Percentiles rank a stretch among this genome's conserved stretches.
These are phyloP conservation scores for Drosophila pullipes DNA, from an alignment of 2,888 invertebrate species.

Conservation along the genomic window DNA sequence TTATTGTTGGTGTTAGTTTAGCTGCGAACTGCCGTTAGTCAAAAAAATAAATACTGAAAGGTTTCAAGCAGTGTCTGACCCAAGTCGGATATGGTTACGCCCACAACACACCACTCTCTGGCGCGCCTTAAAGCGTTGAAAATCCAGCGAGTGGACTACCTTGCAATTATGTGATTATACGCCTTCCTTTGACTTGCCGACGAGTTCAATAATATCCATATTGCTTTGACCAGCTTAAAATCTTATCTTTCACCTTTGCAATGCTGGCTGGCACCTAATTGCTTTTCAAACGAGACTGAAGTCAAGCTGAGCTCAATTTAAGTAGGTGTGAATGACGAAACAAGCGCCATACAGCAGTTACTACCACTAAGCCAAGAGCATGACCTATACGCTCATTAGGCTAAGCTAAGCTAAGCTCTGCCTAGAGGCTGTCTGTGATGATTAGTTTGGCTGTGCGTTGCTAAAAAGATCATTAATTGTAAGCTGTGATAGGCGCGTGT, in stretches of 20 bases:
- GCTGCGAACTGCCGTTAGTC: conserved; percentile 66
- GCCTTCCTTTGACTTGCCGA: not conserved
- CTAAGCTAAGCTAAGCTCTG: conserved; percentile 43
- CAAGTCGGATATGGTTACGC: conserved; percentile 44
- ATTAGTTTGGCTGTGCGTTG: conserved; percentile 27
- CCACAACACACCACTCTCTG: conserved; percentile 8
- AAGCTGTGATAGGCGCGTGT: conserved; percentile 48
- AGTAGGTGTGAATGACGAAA: conserved; percentile 60
- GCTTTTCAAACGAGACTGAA: conserved; percentile 44
- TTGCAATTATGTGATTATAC: conserved; percentile 33
- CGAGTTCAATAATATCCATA: not conserved
- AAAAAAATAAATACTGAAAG: conserved; percentile 11
- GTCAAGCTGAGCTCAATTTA: conserved; percentile 49
- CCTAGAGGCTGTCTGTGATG: conserved; percentile 34
- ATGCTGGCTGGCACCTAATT: conserved; percentile 41
- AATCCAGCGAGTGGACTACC: conserved; percentile 34
- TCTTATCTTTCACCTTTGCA: conserved; percentile 42
- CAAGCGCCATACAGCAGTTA: conserved; percentile 8
- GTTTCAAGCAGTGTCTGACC: conserved; percentile 2
- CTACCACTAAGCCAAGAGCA: conserved; percentile 56
- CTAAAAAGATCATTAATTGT: conserved; percentile 43
- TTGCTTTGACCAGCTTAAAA: conserved; percentile 25
- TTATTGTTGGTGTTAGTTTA: conserved; percentile 33
- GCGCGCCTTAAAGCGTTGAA: conserved; percentile 39
- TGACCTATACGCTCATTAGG: conserved; percentile 68